Evolutionary conservation across 2,888 invertebrate species (phyloP).

Genomic region (Megastigmus dorsalis): DNA sequence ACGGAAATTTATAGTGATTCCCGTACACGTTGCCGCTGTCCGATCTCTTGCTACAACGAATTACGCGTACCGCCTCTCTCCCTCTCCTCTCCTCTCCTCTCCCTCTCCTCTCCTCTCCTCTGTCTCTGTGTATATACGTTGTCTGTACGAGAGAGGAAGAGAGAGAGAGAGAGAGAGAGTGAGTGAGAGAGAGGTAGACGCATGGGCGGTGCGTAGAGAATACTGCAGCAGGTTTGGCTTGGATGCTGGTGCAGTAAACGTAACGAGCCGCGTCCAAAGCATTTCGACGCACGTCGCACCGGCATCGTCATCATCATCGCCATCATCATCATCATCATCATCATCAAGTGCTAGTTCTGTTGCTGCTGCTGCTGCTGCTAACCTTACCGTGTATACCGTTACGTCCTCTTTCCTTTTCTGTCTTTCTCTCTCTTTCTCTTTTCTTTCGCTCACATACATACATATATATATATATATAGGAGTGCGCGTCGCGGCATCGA

Average conservation of each 20-base stretch:
- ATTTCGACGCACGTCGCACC: constrained; percentile 12
- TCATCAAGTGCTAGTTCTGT: not conserved
- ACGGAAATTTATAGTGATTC: constrained; percentile 45
- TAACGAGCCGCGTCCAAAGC: constrained; percentile 32
- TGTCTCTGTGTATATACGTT: not conserved
- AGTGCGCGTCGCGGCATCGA: not conserved
- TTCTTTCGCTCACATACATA: not conserved
- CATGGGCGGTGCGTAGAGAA: too few relatives aligned
- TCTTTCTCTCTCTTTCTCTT: not conserved
- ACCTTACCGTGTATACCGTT: constrained; percentile 29
- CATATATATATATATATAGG: too few relatives aligned
- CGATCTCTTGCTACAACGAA: too few relatives aligned
- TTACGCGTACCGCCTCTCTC: too few relatives aligned
- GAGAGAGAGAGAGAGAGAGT: constrained; percentile 14
- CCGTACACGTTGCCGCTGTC: not conserved
- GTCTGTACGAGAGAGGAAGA: not conserved
- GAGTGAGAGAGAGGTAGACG: not conserved
- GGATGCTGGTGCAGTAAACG: not conserved
- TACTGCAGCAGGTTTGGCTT: too few relatives aligned
- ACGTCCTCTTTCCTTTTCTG: not conserved
- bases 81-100: too few relatives aligned
- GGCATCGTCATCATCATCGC: constrained; percentile 15
- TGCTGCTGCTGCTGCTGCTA: not conserved
- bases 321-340: constrained; percentile 16
- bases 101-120: too few relatives aligned